Evolutionary conservation across 2,113 vertebrate species (phyloP).

Genomic region (Eublepharis macularius): DNA sequence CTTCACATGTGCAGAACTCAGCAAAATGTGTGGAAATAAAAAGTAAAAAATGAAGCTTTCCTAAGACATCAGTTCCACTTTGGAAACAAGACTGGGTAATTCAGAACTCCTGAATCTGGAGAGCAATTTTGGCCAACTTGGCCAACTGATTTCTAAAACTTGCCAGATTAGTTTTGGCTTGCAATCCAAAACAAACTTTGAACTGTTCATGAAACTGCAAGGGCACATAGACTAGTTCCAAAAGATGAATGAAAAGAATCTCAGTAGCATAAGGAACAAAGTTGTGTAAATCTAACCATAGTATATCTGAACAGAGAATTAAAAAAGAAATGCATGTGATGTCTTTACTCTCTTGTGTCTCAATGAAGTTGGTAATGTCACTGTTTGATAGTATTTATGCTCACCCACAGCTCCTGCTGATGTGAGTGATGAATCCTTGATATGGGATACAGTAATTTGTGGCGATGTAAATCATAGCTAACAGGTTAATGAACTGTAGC

Average conservation of each 20-base stretch:
- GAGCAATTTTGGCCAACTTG: too few relatives aligned
- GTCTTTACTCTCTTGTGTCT: neutral
- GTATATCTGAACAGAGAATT: neutral
- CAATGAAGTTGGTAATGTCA: neutral
- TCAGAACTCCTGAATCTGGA: too few relatives aligned
- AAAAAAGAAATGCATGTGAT: neutral
- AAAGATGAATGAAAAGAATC: neutral
- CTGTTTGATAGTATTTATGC: slow-evolving; percentile 16
- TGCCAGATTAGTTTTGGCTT: neutral
- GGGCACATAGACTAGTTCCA: neutral
- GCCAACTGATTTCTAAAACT: neutral
- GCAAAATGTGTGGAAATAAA: too few relatives aligned
- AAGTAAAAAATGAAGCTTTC: too few relatives aligned
- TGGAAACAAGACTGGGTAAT: too few relatives aligned
- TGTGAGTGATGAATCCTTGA: slow-evolving; percentile 14
- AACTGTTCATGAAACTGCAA: neutral
- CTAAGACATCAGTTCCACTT: too few relatives aligned
- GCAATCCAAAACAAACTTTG: neutral
- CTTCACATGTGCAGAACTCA: too few relatives aligned
- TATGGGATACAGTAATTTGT: slow-evolving; percentile 24
- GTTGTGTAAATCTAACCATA: neutral
- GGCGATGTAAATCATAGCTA: slow-evolving; percentile 31
- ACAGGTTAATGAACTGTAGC: slow-evolving; percentile 32
- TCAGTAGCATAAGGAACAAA: neutral
- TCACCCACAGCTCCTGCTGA: neutral